Evolutionary conservation across 2,888 invertebrate species (phyloP).

Genomic region (Odontocerum albicorne): DNA sequence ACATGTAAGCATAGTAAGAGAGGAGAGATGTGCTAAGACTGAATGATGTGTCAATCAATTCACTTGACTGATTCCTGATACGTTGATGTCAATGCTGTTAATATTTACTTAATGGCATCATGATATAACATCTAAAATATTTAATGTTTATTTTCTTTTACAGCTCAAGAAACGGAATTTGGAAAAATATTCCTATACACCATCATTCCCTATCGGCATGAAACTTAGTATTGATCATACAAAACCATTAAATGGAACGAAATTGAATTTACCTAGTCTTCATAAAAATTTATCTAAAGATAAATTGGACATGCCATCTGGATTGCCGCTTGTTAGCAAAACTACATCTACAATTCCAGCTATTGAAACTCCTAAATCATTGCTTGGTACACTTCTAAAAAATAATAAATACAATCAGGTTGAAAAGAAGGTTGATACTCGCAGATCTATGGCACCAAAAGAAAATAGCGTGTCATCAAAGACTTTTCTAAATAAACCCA

Average conservation of each 20-base stretch:
- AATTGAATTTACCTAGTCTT: not conserved
- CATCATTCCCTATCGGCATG: not conserved
- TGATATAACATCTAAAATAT: not conserved
- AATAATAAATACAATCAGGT: slow-evolving; percentile 11
- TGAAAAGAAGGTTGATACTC: slow-evolving; percentile 11
- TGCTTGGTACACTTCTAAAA: not conserved
- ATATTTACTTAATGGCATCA: no score
- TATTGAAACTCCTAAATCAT: not conserved
- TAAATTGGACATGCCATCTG: not conserved
- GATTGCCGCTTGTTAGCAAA: not conserved
- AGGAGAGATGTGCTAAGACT: no score
- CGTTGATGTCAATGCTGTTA: no score
- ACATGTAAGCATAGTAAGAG: no score
- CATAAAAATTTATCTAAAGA: not conserved
- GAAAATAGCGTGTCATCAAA: not conserved
- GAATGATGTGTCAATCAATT: no score
- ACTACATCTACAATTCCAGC: slow-evolving; percentile 5
- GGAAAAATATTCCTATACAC: slow-evolving; percentile 14
- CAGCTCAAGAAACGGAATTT: slow-evolving; percentile 27
- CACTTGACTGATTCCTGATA: no score
- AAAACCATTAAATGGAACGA: not conserved
- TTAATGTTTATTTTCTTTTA: slow-evolving; percentile 8
- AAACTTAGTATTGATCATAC: not conserved
- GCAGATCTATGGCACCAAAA: not conserved
- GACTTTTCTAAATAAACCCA: no score